Conservation (phyloP, 1,140 invertebrate species). For the Atta cephalotes region DNA sequence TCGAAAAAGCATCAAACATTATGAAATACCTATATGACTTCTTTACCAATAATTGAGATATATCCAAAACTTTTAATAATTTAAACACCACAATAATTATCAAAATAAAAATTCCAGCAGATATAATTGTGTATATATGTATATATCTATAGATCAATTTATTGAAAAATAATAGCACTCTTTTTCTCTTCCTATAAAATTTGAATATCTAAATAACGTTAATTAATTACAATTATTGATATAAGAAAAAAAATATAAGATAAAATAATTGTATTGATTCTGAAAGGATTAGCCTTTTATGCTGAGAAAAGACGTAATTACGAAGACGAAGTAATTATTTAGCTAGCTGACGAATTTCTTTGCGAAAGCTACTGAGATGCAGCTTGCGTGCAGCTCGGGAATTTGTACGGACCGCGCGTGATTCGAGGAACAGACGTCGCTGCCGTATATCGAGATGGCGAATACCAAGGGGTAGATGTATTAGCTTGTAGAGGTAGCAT, state of each 20-base stretch:
- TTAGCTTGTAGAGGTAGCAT: conserved; percentile 53
- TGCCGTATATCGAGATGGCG: conserved; percentile 66
- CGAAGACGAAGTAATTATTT: conserved; percentile 35
- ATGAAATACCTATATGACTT: background rate
- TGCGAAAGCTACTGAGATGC: conserved; percentile 45
- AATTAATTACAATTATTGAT: background rate
- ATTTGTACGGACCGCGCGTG: conserved; percentile 74
- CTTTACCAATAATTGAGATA: background rate
- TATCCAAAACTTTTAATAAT: background rate
- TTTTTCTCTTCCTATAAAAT: background rate
- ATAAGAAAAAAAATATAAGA: background rate
- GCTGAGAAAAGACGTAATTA: background rate
- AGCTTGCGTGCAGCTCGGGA: conserved; percentile 65
- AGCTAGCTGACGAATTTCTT: conserved; percentile 40
- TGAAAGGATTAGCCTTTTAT: background rate
- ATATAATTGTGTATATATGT: background rate
- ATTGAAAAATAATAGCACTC: background rate
- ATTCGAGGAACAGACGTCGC: conserved; percentile 71
- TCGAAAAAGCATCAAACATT: conserved; percentile 19
- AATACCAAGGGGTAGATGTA: conserved; percentile 58
- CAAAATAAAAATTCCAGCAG: background rate
- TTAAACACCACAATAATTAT: background rate
- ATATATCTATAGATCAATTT: background rate
- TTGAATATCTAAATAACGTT: background rate
- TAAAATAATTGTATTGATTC: background rate